These are phyloP conservation scores for Drosophila navojoa DNA, from an alignment of 1,140 invertebrate genomes.

Conservation along the genomic window DNA sequence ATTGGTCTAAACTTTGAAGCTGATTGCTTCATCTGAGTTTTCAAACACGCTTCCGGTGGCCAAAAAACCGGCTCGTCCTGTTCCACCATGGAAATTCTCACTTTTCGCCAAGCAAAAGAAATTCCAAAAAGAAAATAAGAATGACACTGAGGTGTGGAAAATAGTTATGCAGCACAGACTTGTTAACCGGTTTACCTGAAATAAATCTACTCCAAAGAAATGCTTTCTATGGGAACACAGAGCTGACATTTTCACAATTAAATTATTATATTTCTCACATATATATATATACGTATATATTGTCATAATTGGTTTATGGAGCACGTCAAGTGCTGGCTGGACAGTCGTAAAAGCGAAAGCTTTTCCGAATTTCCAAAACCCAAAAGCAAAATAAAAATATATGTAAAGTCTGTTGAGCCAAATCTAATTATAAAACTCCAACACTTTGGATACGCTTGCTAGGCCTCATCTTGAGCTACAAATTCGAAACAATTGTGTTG, in stretches of 20 bases:
- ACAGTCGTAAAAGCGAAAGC: constrained; percentile 65
- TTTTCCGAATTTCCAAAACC: constrained; percentile 2
- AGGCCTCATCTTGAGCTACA: constrained; percentile 18
- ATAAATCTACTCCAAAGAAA: neutral
- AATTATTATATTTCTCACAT: constrained; percentile 4
- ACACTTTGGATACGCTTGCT: constrained; percentile 62
- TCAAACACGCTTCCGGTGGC: constrained; percentile 42
- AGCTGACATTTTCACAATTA: neutral
- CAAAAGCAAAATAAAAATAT: neutral
- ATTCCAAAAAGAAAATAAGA: constrained; percentile 27
- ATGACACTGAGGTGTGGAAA: constrained; percentile 21
- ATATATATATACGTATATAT: constrained; percentile 26
- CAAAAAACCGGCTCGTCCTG: constrained; percentile 70
- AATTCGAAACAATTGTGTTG: constrained; percentile 44
- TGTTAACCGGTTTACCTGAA: constrained; percentile 61
- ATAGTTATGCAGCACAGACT: constrained; percentile 31
- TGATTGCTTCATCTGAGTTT: constrained; percentile 37
- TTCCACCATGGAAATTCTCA: constrained; percentile 69
- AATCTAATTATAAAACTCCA: constrained; percentile 65
- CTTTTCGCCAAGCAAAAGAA: constrained; percentile 62
- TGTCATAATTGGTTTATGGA: constrained; percentile 38
- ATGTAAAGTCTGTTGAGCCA: neutral
- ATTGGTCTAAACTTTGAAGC: constrained; percentile 23
- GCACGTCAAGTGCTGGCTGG: constrained; percentile 41
- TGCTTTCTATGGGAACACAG: constrained; percentile 8